Base-by-base conservation (phyloP, 2,888 invertebrate genomes). In the Hydroisotoma schaefferi region DNA sequence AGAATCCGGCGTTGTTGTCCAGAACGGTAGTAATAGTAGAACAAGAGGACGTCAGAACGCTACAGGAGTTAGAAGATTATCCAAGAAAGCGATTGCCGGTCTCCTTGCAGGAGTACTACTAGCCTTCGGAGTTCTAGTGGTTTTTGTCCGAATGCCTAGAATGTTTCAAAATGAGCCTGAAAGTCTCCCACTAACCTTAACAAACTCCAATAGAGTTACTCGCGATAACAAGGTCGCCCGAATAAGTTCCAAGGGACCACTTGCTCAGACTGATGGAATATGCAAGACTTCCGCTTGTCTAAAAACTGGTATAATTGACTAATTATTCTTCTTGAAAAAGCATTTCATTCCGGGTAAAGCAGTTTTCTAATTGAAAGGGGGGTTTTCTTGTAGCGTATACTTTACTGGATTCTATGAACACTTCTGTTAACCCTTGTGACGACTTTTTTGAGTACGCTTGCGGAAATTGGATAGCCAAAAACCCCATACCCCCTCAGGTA, bases 361-460 rank as follows among this genome's bases (percentile, higher is more conserved):
- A 33, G 33, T 33, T 33, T 33, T 15, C 15, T 33, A 33, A 33
- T 33, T 33, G n/a, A n/a, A n/a, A n/a, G n/a, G n/a, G n/a, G n/a
- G n/a, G n/a, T n/a, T n/a, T 10, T 43, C 6, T 43, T 43, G 12
- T 20, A 49, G 49, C 49, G 5, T 28, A 49, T n/a, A 33, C 29
- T 22, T 23, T 52, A 2, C 33, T 29, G 18, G 8, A 2, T 15
- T 52, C 51, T 3, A 52, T 68, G 33, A 65, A 68, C 53, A 57
- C 59, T 6, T 47, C 63, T 0, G 61, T 59, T 2, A 58, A 63
- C 38, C 68, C 68, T 10, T 68, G 68, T 49, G 55, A 59, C 10
- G 61, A 68, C 43, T 68, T 68, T 59, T 68, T 59, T 33, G 63
- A 65, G 22, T 68, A 61, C 54, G 61, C 65, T 23, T 68, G 68